Evolutionary conservation across 2,888 invertebrate species (phyloP).

Genomic region (Trichacis sp.): DNA sequence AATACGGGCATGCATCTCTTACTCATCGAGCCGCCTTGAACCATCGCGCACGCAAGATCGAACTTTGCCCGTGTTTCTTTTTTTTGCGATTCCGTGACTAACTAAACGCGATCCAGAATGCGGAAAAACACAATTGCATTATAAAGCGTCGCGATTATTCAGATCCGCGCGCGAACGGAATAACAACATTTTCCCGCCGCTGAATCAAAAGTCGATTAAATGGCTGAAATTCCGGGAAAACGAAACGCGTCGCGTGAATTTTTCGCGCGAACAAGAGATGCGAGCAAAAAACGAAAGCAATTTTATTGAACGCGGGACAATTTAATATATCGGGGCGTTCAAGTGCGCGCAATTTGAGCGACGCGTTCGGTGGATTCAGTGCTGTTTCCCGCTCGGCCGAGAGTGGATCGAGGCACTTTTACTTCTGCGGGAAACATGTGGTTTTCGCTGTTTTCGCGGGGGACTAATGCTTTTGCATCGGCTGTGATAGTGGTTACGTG

Average conservation of each 20-base stretch:
- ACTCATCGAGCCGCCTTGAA: not conserved
- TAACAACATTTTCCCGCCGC: too few species aligned
- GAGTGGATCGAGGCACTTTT: slow-evolving; percentile 29
- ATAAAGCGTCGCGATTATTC: too few species aligned
- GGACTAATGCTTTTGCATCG: slow-evolving; percentile 29
- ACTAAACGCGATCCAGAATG: not conserved
- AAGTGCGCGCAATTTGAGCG: slow-evolving; percentile 24
- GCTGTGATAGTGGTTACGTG: slow-evolving; percentile 33
- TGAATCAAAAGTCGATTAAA: not conserved
- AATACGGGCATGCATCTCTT: not conserved
- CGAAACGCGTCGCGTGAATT: not conserved
- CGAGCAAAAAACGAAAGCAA: slow-evolving; percentile 11
- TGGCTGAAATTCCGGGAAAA: not conserved
- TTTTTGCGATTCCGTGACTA: not conserved
- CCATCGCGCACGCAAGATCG: not conserved
- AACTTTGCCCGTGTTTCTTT: not conserved
- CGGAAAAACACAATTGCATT: slow-evolving; percentile 15
- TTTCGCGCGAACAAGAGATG: not conserved
- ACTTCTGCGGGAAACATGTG: slow-evolving; percentile 34
- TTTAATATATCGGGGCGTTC: slow-evolving; percentile 8
- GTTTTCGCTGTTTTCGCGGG: slow-evolving; percentile 34
- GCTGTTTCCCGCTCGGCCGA: slow-evolving; percentile 37
- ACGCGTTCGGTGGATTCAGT: slow-evolving; percentile 31
- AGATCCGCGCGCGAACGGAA: too few species aligned
- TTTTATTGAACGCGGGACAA: slow-evolving; percentile 17